Evolutionary conservation across 1,140 invertebrate species (phyloP), one percentile per base, ranked within the genome.

Genomic region (Papilio machaon): DNA sequence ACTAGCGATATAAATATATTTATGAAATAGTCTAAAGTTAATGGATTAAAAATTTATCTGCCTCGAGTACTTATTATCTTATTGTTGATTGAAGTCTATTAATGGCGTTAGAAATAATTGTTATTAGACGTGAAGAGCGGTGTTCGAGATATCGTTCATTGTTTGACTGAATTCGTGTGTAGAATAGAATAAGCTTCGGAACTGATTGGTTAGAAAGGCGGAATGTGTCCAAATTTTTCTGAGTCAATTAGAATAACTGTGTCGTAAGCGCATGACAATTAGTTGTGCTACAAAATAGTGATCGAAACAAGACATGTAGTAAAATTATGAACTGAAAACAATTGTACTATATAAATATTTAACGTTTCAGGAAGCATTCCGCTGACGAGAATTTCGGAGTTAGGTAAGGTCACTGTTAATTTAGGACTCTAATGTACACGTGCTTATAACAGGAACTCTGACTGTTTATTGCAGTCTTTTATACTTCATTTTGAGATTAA

Each of bases 351-450:
- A 82, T 81, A 54, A 79, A 38, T 80, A 30, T 88, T 88, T 80
- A 13, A 64, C 85, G 82, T 92, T 90, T 70, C 90, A 95, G 95
- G 95, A 91, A 95, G 94, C 90, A 95, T 95, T 90, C 95, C 95
- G 15, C 85, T 95, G 88, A 95, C 94, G 89, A 91, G 95, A 92
- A 95, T 95, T 94, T 94, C 95, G 89, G 94, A 95, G 89, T 92
- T 95, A 89, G 95, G 95, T 95, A 87, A 90, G 90, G 85, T 76
- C 73, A 58, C 17, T 58, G 54, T 58, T 58, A 58, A 7, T n/a
- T 58, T 58, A 58, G 3, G 54, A 8, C 54, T 58, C 17, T 58
- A 58, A 6, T 17, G 17, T 58, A 58, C 4, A 8, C 17, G 17
- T 58, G n/a, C 4, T 5, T 58, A 58, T 15, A 58, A 7, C n/a